These are phyloP conservation scores for Oncorhynchus clarkii DNA, from an alignment of 2,113 vertebrate genomes.

Conservation along the genomic window DNA sequence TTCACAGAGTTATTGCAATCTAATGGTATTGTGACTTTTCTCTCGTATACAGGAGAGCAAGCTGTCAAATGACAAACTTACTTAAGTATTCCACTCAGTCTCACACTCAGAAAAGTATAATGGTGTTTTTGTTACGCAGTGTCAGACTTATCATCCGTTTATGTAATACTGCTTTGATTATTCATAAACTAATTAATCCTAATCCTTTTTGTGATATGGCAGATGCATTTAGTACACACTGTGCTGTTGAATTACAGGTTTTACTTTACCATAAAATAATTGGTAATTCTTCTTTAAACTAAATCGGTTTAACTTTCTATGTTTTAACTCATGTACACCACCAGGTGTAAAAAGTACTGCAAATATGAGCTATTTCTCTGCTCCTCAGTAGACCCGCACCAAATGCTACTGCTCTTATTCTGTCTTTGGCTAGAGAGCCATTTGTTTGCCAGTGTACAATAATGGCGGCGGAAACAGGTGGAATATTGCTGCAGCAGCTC, in stretches of 20 bases:
- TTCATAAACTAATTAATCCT: not conserved
- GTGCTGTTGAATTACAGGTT: not conserved
- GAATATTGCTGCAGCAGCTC: slow-evolving; percentile 53
- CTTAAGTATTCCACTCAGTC: too few species aligned
- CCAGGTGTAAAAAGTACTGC: slow-evolving; percentile 51
- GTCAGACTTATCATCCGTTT: not conserved
- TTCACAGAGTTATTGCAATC: not conserved
- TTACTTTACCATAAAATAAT: not conserved
- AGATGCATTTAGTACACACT: not conserved
- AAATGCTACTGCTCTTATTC: slow-evolving; percentile 52
- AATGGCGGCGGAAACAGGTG: slow-evolving; percentile 65
- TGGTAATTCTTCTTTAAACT: not conserved
- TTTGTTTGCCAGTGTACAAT: slow-evolving; percentile 60
- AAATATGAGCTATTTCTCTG: not conserved
- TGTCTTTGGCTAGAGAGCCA: slow-evolving; percentile 21
- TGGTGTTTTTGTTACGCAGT: too few species aligned
- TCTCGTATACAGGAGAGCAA: slow-evolving; percentile 2
- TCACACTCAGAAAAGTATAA: too few species aligned
- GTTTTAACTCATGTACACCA: slow-evolving; percentile 29
- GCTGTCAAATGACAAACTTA: not conserved
- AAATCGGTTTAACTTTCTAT: slow-evolving; percentile 17
- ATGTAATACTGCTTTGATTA: not conserved
- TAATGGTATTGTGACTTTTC: not conserved
- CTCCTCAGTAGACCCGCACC: slow-evolving; percentile 30
- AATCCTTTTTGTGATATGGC: not conserved